Conservation (phyloP, 2,113 vertebrate genomes). For the Gadus macrocephalus region DNA sequence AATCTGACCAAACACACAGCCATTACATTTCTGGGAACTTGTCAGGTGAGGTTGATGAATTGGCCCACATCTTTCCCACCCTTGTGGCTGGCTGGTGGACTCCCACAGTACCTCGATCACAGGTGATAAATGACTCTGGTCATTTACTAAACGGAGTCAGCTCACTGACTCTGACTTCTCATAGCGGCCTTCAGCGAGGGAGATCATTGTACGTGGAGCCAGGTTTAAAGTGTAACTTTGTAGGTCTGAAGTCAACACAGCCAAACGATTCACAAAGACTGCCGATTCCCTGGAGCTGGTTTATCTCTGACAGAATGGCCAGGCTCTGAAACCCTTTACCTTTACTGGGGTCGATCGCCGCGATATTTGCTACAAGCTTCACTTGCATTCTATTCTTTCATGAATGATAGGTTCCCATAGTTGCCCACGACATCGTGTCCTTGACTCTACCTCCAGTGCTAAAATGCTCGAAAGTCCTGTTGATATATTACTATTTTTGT, state of each 20-base stretch:
- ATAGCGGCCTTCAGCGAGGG: neutral
- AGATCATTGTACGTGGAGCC: neutral
- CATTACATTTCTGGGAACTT: conserved; percentile 29
- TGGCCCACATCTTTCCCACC: conserved; percentile 36
- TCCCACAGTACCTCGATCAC: conserved; percentile 29
- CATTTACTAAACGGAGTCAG: conserved; percentile 7
- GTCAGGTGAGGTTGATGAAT: conserved; percentile 52
- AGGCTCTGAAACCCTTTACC: too few species aligned
- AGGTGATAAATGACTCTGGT: conserved; percentile 31
- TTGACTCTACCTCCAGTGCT: too few species aligned
- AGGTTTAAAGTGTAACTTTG: neutral
- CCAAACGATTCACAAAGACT: neutral
- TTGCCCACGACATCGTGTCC: too few species aligned
- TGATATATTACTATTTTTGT: too few species aligned
- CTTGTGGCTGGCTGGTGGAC: neutral
- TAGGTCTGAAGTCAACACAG: neutral
- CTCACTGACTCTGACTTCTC: neutral
- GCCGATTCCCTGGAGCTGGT: neutral
- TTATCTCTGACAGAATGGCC: too few species aligned
- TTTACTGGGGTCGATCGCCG: too few species aligned
- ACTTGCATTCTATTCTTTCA: too few species aligned
- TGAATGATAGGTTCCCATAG: too few species aligned
- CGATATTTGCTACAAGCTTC: too few species aligned
- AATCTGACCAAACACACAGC: too few species aligned
- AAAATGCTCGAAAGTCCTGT: too few species aligned